Percentiles rank a stretch among this genome's conserved stretches.
Evolutionary conservation across 2,888 invertebrate genomes (phyloP).

Genomic region (Caenorhabditis uteleia): DNA sequence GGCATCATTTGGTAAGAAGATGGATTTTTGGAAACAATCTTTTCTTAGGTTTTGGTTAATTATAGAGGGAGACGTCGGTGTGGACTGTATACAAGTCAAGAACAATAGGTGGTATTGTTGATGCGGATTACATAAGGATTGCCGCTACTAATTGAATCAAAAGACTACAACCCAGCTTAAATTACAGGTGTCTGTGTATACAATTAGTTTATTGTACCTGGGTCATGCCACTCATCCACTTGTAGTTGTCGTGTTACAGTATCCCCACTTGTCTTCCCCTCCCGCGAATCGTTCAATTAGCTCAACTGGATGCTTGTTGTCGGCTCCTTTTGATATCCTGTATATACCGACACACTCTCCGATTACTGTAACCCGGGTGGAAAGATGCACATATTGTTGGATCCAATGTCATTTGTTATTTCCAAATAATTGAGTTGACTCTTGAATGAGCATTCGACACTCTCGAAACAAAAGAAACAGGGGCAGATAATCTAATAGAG

Average conservation of each 20-base stretch:
- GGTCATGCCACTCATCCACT: background rate
- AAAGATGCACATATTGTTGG: slow-evolving; percentile 16
- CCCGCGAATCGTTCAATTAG: slow-evolving; percentile 12
- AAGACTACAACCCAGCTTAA: too few relatives aligned
- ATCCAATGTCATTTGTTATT: slow-evolving; percentile 20
- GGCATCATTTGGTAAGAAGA: too few relatives aligned
- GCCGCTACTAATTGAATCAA: slow-evolving; percentile 13
- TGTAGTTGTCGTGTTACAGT: background rate
- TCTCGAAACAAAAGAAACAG: slow-evolving; percentile 15
- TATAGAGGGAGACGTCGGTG: too few relatives aligned
- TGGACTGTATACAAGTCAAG: background rate
- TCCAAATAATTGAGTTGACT: slow-evolving; percentile 47
- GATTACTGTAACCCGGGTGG: slow-evolving; percentile 26
- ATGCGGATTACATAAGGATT: slow-evolving; percentile 19
- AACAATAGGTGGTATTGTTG: slow-evolving; percentile 17
- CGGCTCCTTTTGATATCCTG: slow-evolving; percentile 21
- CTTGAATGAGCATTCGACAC: slow-evolving; percentile 28
- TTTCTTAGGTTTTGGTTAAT: too few relatives aligned
- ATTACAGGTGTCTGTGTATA: too few relatives aligned
- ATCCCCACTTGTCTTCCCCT: too few relatives aligned
- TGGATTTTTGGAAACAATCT: too few relatives aligned
- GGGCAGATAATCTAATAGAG: slow-evolving; percentile 32
- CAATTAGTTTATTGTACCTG: background rate
- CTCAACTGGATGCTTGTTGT: slow-evolving; percentile 8
- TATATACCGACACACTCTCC: slow-evolving; percentile 10